Base-by-base conservation (phyloP, 1,140 invertebrate genomes). In the Drosophila pseudoananassae region DNA sequence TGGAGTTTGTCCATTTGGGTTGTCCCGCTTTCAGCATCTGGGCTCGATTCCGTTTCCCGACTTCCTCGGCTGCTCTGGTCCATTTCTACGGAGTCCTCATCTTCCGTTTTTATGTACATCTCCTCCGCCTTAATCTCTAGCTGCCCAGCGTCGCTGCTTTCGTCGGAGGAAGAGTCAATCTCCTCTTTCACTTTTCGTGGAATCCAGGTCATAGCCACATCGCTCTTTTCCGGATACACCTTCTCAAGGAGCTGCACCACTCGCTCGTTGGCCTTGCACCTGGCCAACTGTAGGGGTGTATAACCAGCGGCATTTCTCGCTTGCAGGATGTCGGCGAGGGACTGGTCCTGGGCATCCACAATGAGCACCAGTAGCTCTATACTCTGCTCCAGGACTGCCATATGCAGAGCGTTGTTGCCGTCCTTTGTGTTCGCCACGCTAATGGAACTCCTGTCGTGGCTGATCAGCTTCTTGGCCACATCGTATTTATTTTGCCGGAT, bases 391-490 rank as follows among this genome's bases (percentile, higher is more conserved):
- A 89, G 53, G 1, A 94, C 92, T 2, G 94, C 94, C 70, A 94
- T 92, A 66, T 94, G 93, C 4, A 95, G 84, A 0, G 92, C 93
- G 49, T 93, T 94, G 45, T 93, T 92, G n/a, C 94, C 94, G 57
- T 92, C 93, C 14, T 92, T 93, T 4, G 83, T 60, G 50, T 94
- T 93, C 0, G 81, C 78, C 14, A 90, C 79, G 75, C 94, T 93
- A 1, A 94, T 91, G 43, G 94, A 84, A 15, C 90, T 93, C 20
- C 71, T 53, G 20, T 93, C 92, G 15, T 92, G 82, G 66, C 91
- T 76, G 12, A 93, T 82, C 1, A 95, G 80, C 23, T 92, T 80
- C 38, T 92, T 81, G 9, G 94, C 84, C 36, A 93, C 92, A 9
- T 91, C 64, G 36, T 92, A 77, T 7, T 93, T 93, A 1, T 93